Evolutionary conservation across 2,888 invertebrate genomes (phyloP).

Genomic region (Heliconius sara): DNA sequence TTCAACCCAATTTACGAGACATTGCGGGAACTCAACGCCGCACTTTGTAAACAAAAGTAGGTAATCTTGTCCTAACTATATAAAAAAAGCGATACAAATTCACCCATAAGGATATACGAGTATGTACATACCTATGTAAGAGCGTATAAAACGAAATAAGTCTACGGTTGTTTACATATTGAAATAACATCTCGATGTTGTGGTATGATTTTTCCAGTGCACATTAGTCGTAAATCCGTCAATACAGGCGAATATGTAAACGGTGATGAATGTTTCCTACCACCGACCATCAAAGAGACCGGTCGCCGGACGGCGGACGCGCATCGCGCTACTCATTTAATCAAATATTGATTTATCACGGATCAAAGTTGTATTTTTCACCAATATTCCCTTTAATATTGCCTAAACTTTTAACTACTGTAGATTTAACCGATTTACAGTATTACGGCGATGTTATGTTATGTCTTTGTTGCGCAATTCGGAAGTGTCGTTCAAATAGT

Average conservation of each 20-base stretch:
- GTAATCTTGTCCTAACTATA: no score
- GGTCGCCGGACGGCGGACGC: conserved; percentile 44
- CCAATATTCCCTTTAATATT: conserved; percentile 18
- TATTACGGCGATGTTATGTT: background rate
- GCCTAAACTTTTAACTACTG: conserved; percentile 18
- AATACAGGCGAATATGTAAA: conserved; percentile 51
- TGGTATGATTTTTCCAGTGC: conserved; percentile 46
- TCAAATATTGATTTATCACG: conserved; percentile 45
- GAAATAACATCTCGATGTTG: conserved; percentile 41
- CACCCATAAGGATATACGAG: background rate
- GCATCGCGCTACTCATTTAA: conserved; percentile 29
- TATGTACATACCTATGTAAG: background rate
- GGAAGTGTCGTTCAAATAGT: background rate
- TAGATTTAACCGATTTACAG: conserved; percentile 4
- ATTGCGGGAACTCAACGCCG: no score
- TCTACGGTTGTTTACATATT: conserved; percentile 27
- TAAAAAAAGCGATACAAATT: background rate
- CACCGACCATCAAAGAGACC: conserved; percentile 54
- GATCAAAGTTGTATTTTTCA: conserved; percentile 33
- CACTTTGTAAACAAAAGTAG: no score
- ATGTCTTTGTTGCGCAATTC: background rate
- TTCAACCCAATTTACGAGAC: no score
- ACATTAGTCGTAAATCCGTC: conserved; percentile 54
- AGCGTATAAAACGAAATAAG: background rate
- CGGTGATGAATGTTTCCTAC: conserved; percentile 54